These are phyloP conservation scores for Pseudeuparius sepicola DNA, from an alignment of 2,888 invertebrate genomes.

Conservation along the genomic window DNA sequence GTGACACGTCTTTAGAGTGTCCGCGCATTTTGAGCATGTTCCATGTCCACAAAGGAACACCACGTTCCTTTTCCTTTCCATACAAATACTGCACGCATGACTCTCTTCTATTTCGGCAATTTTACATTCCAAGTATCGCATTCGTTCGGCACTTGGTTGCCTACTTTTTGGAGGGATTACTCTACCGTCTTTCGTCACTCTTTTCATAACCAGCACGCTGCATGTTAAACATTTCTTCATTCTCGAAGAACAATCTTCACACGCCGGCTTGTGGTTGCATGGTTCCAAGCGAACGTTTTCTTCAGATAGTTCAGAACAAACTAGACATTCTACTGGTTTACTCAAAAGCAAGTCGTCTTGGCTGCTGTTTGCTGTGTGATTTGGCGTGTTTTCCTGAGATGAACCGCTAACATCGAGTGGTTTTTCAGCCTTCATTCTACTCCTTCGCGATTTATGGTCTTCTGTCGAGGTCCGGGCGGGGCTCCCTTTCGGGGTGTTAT, in stretches of 20 bases:
- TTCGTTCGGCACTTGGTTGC: conserved; percentile 55
- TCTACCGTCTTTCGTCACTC: conserved; percentile 45
- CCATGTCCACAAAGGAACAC: conserved; percentile 85
- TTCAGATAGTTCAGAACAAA: conserved; percentile 59
- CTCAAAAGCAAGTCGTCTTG: conserved; percentile 31
- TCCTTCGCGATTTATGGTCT: conserved; percentile 30
- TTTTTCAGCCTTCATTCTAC: conserved; percentile 32
- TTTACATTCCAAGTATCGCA: conserved; percentile 63
- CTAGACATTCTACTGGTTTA: conserved; percentile 52
- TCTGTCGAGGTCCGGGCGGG: conserved; percentile 30
- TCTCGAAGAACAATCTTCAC: conserved; percentile 62
- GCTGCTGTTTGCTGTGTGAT: conserved; percentile 32
- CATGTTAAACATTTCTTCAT: conserved; percentile 71
- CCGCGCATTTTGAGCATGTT: conserved; percentile 72
- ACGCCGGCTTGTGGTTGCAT: conserved; percentile 63
- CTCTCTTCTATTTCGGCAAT: conserved; percentile 81
- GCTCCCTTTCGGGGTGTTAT: conserved; percentile 28
- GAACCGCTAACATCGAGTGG: conserved; percentile 29
- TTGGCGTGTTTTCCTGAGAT: conserved; percentile 35
- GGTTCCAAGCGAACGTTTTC: conserved; percentile 58
- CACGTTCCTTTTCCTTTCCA: conserved; percentile 73
- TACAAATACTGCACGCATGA: conserved; percentile 77
- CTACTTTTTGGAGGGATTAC: conserved; percentile 42
- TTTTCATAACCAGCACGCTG: conserved; percentile 47
- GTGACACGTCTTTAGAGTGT: conserved; percentile 72